Percentiles rank a stretch among this genome's conserved stretches.
These are phyloP conservation scores for Cinclus mexicanus DNA, from an alignment of 2,113 vertebrate species.

Conservation along the genomic window DNA sequence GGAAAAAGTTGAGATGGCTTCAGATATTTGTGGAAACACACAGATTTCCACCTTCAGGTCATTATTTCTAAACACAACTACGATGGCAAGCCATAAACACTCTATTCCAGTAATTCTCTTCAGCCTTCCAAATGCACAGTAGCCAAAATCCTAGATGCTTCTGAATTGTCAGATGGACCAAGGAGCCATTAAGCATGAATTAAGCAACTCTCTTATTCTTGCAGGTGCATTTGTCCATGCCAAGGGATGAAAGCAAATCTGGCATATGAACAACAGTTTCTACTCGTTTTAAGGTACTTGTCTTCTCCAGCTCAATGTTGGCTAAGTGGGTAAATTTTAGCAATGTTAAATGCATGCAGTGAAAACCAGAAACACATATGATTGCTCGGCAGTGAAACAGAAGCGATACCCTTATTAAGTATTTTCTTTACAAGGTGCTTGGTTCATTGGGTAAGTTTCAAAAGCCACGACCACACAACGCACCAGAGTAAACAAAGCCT, in stretches of 20 bases:
- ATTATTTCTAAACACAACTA: neutral
- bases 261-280: neutral
- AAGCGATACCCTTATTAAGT: accelerated
- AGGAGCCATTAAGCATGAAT: neutral
- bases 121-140: neutral
- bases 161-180: neutral
- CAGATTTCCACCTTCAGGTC: neutral
- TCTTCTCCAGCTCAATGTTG: neutral
- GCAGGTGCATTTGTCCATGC: neutral
- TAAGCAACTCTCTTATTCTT: neutral
- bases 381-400: neutral
- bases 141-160: neutral
- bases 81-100: neutral
- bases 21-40: neutral
- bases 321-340: neutral
- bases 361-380: accelerated
- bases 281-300: neutral
- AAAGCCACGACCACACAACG: neutral
- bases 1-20: neutral
- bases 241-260: neutral
- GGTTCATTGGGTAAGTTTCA: neutral
- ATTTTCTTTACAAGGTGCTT: neutral
- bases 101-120: neutral
- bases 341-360: accelerated
- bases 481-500: neutral